Conservation (phyloP, 2,113 vertebrate species). For the Epinephelus moara region DNA sequence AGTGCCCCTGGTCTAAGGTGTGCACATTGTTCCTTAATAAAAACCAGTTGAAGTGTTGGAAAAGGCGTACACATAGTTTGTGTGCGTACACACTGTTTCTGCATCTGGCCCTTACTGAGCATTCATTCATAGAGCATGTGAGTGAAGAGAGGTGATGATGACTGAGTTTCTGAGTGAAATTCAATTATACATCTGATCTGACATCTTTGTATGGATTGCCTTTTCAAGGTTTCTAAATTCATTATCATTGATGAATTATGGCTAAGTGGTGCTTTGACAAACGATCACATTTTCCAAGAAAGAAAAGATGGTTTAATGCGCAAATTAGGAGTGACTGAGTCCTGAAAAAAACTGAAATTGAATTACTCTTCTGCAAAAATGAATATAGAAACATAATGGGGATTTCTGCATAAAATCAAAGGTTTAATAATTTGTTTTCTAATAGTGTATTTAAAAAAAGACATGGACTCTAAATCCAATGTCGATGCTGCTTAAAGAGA, state of each 20-base stretch:
- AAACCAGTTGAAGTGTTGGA: too few relatives aligned
- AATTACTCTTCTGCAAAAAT: not conserved
- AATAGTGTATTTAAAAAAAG: not conserved
- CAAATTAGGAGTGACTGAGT: conserved; percentile 24
- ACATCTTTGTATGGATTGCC: not conserved
- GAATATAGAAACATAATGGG: not conserved
- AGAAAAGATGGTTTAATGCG: conserved; percentile 36
- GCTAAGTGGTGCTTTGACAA: conserved; percentile 6
- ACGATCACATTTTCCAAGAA: conserved; percentile 27
- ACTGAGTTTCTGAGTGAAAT: not conserved
- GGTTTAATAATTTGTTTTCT: not conserved
- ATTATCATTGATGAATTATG: conserved; percentile 22
- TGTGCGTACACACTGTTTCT: too few relatives aligned
- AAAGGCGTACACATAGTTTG: too few relatives aligned
- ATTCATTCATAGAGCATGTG: not conserved
- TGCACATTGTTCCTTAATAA: too few relatives aligned
- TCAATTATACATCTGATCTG: not conserved
- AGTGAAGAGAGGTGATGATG: not conserved
- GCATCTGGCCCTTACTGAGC: not conserved
- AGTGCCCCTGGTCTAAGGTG: too few relatives aligned
- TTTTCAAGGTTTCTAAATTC: not conserved
- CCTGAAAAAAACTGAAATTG: not conserved
- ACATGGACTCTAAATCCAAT: not conserved
- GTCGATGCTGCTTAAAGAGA: not conserved
- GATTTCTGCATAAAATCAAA: not conserved